Percentiles rank a stretch among this genome's conserved stretches.
Evolutionary conservation across 2,113 vertebrate genomes (phyloP).

Genomic region (Erythrolamprus reginae): DNA sequence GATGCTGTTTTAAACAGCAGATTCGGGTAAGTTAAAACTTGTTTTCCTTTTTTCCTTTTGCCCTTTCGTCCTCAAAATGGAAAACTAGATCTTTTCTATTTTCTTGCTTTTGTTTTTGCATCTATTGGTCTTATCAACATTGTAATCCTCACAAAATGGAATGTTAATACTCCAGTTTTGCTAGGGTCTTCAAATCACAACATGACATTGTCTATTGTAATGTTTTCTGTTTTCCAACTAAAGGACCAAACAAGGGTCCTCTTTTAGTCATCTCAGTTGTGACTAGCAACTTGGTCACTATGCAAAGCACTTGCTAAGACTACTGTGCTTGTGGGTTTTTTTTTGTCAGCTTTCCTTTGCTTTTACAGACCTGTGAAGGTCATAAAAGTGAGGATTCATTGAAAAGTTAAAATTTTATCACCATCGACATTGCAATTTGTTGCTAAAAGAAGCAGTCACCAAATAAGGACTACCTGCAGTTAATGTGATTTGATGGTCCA

Average conservation of each 20-base stretch:
- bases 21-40: slow-evolving; percentile 65
- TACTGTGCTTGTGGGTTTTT: not conserved
- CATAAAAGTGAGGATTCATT: not conserved
- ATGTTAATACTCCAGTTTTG: not conserved
- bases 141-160: not conserved
- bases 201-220: not conserved
- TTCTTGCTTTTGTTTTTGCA: slow-evolving; percentile 19
- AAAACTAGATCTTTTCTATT: slow-evolving; percentile 31
- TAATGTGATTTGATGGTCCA: not conserved
- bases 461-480: not conserved
- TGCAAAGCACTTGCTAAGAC: not conserved
- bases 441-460: not conserved
- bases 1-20: slow-evolving; percentile 52
- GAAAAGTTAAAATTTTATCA: not conserved
- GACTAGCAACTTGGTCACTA: not conserved
- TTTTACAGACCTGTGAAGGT: not conserved
- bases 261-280: not conserved
- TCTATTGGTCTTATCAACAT: not conserved
- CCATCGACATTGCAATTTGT: not conserved
- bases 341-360: not conserved
- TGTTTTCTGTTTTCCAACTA: not conserved
- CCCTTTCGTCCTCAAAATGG: not conserved
- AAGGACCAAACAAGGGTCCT: not conserved
- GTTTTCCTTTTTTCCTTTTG: slow-evolving; percentile 27
- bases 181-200: slow-evolving; percentile 7